Conservation (phyloP, 2,888 invertebrate species). For the Hydraecia micacea region DNA sequence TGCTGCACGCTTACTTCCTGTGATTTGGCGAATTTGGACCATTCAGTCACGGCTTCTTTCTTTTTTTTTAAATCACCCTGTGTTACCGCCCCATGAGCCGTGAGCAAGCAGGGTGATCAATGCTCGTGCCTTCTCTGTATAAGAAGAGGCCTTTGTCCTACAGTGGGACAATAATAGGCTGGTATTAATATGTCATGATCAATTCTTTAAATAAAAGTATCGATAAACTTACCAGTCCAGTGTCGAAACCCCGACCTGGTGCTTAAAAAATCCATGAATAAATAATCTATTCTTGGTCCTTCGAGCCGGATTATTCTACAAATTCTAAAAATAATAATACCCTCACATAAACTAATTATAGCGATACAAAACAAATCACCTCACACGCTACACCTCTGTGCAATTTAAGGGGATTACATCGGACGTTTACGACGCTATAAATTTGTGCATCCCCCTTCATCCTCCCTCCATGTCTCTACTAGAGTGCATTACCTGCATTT, state of each 20-base stretch:
- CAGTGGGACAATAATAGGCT: not conserved
- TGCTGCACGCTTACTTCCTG: not conserved
- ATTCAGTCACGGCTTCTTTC: not conserved
- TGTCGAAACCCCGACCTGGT: no score
- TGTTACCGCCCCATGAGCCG: no score
- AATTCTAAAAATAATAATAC: slow-evolving; percentile 30
- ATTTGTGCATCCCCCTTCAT: slow-evolving; percentile 70
- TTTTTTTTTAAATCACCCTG: not conserved
- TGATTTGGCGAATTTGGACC: not conserved
- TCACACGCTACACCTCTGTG: slow-evolving; percentile 47
- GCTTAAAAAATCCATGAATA: not conserved
- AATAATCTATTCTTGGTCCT: not conserved
- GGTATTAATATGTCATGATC: no score
- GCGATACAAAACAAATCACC: slow-evolving; percentile 61
- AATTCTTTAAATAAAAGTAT: not conserved
- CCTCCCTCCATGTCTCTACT: slow-evolving; percentile 39
- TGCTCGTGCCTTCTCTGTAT: not conserved
- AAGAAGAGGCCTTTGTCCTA: not conserved
- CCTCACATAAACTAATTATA: slow-evolving; percentile 53
- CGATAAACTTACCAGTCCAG: not conserved
- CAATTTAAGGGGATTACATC: slow-evolving; percentile 78
- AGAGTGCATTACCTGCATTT: slow-evolving; percentile 77
- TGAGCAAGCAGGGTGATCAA: not conserved
- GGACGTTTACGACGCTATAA: slow-evolving; percentile 81
- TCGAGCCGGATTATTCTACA: slow-evolving; percentile 6